phyloP scores from a whole-genome alignment of 2,113 vertebrate species.

The Trogon surrucura region DNA sequence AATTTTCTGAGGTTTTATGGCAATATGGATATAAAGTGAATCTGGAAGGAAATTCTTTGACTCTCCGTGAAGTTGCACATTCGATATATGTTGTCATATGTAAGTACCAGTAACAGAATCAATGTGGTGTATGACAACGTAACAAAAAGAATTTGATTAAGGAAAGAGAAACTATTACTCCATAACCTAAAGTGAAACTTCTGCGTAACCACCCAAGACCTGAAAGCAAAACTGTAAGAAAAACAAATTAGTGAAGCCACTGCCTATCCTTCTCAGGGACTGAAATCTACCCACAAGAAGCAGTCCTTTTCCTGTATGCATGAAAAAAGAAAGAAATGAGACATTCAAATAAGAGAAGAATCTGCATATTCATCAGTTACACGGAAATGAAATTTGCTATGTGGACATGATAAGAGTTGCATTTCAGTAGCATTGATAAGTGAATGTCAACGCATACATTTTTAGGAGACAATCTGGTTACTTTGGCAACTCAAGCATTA shows the following conservation, averaged over 20 bases:
- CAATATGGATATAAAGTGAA: not conserved
- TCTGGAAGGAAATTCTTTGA: not conserved
- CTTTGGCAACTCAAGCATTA: constrained; percentile 65
- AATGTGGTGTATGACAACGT: not conserved
- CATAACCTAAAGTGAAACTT: not conserved
- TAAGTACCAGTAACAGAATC: not conserved
- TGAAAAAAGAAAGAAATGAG: constrained; percentile 60
- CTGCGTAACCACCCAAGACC: not conserved
- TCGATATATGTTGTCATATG: not conserved
- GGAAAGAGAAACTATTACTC: not conserved
- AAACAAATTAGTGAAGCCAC: not conserved
- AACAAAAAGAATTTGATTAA: not conserved
- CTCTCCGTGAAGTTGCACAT: not conserved
- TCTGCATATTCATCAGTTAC: constrained; percentile 69
- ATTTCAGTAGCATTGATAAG: constrained; percentile 71
- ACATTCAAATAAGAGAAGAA: constrained; percentile 40
- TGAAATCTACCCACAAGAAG: not conserved
- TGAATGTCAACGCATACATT: constrained; percentile 72
- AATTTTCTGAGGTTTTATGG: not conserved
- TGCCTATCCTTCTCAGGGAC: not conserved
- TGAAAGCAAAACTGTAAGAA: not conserved
- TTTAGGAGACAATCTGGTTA: constrained; percentile 70
- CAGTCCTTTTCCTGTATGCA: constrained; percentile 4
- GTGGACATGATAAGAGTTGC: constrained; percentile 61
- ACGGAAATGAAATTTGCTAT: constrained; percentile 72